These are phyloP conservation scores for Trichomycterus rosablanca DNA, from an alignment of 2,113 vertebrate species.

Conservation along the genomic window DNA sequence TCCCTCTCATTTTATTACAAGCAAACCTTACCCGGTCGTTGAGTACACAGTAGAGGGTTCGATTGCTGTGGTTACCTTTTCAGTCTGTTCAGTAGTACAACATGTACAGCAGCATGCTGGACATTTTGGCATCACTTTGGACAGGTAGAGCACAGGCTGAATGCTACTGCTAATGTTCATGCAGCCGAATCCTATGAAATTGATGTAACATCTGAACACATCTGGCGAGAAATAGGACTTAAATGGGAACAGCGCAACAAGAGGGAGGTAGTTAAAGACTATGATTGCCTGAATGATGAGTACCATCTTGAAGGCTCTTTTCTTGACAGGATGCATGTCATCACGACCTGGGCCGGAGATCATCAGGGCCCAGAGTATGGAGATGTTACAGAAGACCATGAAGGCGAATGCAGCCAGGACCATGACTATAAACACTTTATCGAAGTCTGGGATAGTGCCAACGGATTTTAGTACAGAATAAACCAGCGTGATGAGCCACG, in stretches of 20 bases:
- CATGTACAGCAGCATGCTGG: slow-evolving; percentile 43
- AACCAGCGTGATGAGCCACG: slow-evolving; percentile 61
- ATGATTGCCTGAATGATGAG: slow-evolving; percentile 68
- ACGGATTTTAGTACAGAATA: slow-evolving; percentile 55
- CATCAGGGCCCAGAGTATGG: slow-evolving; percentile 58
- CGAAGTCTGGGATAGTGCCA: slow-evolving; percentile 52
- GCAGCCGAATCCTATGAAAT: slow-evolving; percentile 60
- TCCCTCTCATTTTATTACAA: too few species aligned
- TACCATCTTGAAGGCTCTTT: slow-evolving; percentile 69
- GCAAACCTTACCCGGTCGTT: neutral
- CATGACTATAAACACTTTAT: slow-evolving; percentile 61
- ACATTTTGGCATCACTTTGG: slow-evolving; percentile 47
- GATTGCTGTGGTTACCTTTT: neutral
- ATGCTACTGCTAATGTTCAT: slow-evolving; percentile 73
- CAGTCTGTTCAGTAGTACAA: slow-evolving; percentile 24
- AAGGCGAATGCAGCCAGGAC: slow-evolving; percentile 57
- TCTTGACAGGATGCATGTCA: slow-evolving; percentile 67
- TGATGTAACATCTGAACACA: slow-evolving; percentile 60
- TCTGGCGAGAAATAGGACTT: slow-evolving; percentile 51
- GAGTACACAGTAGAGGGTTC: neutral
- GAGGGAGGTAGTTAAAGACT: slow-evolving; percentile 69
- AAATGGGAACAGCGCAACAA: slow-evolving; percentile 67
- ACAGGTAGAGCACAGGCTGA: slow-evolving; percentile 67
- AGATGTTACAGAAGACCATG: slow-evolving; percentile 68
- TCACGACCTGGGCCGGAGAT: slow-evolving; percentile 56